Evolutionary conservation across 37 sponge, comb jelly and placozoan genomes (phyloP), one percentile per base, ranked within the genome.

Genomic region (Tethya wilhelma): DNA sequence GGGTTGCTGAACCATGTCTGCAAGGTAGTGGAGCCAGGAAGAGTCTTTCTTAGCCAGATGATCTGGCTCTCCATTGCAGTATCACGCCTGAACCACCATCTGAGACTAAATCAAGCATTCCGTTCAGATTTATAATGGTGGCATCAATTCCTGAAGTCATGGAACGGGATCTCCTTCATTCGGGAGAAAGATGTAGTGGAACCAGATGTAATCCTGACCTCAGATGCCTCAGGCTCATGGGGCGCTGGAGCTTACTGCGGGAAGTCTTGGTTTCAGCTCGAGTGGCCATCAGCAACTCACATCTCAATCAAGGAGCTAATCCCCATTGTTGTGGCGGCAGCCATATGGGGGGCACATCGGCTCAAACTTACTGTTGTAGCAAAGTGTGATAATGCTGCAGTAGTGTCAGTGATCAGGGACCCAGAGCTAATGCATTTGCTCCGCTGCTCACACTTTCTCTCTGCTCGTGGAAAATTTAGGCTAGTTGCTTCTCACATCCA

Each of bases 1-100:
- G 86, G 88, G 2, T 44, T 38, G 23, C 69, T 80, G 44, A 37
- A 75, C 1, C 82, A 80, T 56, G 88, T 82, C 22, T 56, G 59
- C 41, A 41, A 26, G n/a, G 88, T 80, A 44, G 81, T 75, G 5
- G 59, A 56, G 7, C 53, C 38, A 25, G 81, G 87, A 0, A 38
- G 87, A 33, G 4, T 32, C 0, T 87, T 87, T 41, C 9, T 87
- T 43, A 32, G 77, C 4, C 0, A 69, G n/a, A 74, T 80, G 69
- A 65, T 87, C 37, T 49, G 57, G 0, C 62, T 75, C 49, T 41
- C 73, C 1, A 73, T 1, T 23, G 46, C 8, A 4, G 69, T 69
- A 17, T 17, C 25, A 19, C 20, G 67, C 7, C 32, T 57, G 64
- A 46, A 80, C 56, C 88, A 75, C 23, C 63, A 45, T 42, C 30